A percentile compares a stretch with the other conserved stretches of the same genome.
Conservation (phyloP, 2,888 invertebrate species). For the Horisme vitalbata region DNA sequence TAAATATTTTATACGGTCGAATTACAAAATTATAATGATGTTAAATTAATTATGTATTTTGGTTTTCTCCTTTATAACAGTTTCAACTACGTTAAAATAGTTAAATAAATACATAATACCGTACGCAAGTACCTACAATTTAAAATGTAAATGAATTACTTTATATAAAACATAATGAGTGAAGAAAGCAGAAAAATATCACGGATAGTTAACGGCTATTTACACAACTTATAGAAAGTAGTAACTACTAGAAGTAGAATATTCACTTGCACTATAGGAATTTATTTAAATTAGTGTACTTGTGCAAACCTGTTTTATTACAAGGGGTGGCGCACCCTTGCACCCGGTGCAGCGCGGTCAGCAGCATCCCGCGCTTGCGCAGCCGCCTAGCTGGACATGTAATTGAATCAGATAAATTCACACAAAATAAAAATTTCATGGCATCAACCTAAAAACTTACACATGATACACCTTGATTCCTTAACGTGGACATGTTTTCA, state of each 20-base stretch:
- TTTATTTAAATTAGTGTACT: slow-evolving; percentile 74
- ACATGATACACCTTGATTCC: too few relatives aligned
- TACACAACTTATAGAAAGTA: slow-evolving; percentile 37
- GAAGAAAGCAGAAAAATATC: slow-evolving; percentile 31
- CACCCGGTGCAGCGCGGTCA: slow-evolving; percentile 31
- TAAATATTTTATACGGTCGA: too few relatives aligned
- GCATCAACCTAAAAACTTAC: too few relatives aligned
- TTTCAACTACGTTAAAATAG: too few relatives aligned
- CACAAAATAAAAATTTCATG: too few relatives aligned
- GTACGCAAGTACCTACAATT: neutral
- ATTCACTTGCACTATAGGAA: slow-evolving; percentile 51
- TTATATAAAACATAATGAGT: slow-evolving; percentile 22
- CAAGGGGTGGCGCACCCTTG: slow-evolving; percentile 47
- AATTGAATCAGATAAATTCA: too few relatives aligned
- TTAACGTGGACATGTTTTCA: too few relatives aligned
- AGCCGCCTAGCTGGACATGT: slow-evolving; percentile 24
- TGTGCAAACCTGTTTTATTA: slow-evolving; percentile 62
- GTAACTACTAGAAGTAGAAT: slow-evolving; percentile 32
- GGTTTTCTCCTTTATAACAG: too few relatives aligned
- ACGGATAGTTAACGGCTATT: slow-evolving; percentile 42
- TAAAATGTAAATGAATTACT: slow-evolving; percentile 34
- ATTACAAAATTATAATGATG: too few relatives aligned
- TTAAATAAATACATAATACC: neutral
- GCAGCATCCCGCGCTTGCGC: slow-evolving; percentile 40
- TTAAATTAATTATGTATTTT: too few relatives aligned